Percentiles rank a stretch among this genome's conserved stretches.
phyloP scores from a whole-genome alignment of 1,140 invertebrate species.

The Drosophila fuyamai region DNA sequence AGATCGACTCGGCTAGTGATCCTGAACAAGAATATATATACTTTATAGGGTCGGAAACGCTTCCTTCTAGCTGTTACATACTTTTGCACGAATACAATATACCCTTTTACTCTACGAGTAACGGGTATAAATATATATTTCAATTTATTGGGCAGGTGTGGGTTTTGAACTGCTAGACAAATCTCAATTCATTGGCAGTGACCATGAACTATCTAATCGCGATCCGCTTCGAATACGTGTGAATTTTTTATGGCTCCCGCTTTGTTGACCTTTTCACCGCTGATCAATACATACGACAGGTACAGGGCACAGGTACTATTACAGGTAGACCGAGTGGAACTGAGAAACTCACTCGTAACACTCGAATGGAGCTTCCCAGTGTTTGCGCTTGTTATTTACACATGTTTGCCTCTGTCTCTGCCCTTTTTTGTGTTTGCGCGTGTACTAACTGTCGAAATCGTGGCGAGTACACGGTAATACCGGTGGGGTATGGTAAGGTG shows the following conservation, averaged over 20 bases:
- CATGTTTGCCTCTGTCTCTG: conserved; percentile 45
- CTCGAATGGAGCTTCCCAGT: conserved; percentile 34
- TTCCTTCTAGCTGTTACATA: no score
- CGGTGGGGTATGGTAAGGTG: conserved; percentile 16
- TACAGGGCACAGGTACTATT: conserved; percentile 30
- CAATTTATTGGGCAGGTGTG: no score
- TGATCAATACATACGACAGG: conserved; percentile 52
- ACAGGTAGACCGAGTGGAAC: conserved; percentile 15
- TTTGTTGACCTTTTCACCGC: conserved; percentile 68
- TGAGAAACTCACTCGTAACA: conserved; percentile 42
- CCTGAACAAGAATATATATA: no score
- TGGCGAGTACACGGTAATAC: conserved; percentile 22
- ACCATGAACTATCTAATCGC: conserved; percentile 72
- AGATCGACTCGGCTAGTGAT: no score
- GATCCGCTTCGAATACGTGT: conserved; percentile 54
- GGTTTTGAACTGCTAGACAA: conserved; percentile 15
- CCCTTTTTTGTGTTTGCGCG: conserved; percentile 23
- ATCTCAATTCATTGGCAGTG: conserved; percentile 71
- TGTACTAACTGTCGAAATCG: conserved; percentile 37
- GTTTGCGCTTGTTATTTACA: conserved; percentile 67
- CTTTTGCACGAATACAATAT: no score
- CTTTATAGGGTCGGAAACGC: no score
- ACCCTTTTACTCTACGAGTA: no score
- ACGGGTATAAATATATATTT: no score
- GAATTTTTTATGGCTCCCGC: conserved; percentile 62